Base-by-base conservation (phyloP, 2,888 invertebrate genomes). In the Pyrocoelia pectoralis region DNA sequence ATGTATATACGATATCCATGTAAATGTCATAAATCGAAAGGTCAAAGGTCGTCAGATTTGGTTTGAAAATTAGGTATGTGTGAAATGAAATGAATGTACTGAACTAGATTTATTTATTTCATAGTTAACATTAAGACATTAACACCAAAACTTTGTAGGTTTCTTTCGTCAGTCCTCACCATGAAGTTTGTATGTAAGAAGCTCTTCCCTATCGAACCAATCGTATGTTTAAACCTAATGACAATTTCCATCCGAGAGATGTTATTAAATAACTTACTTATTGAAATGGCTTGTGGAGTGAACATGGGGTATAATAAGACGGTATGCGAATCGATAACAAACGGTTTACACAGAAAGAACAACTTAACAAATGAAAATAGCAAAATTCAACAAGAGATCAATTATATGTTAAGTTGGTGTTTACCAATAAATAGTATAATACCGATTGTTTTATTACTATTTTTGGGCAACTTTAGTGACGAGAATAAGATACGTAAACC, bases 281-380 rank as follows among this genome's bases (percentile, higher is more conserved):
- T 84, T 69, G 86, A 86, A 69, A 87, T 87, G 74, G 84, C 85
- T 12, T 86, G 86, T 70, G 81, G 83, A 14, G 82, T 81, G 0
- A 86, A 87, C 70, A 76, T 84, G 24, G 79, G 80, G 28, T 80
- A 82, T 19, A 77, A 84, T 10, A 83, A 84, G 73, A 80, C 81
- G 15, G 75, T 86, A 52, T 88, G 87, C 72, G 74, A 78, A 3
- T 76, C 78, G 40, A 77, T 83, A 15, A 78, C 83, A 1, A 75
- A 61, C 5, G 50, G 38, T 9, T 19, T 5, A n/a, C 50, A 29
- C 14, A 13, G 17, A 14, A 6, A 6, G 6, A 41, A 6, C 13
- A 46, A 48, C 13, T 12, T 38, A 3, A 50, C 48, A n/a, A n/a
- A n/a, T 2, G 12, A 28, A 18, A 58, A 43, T n/a, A 52, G 46